Conservation (phyloP, 2,888 invertebrate species). For the Celastrina argiolus region DNA sequence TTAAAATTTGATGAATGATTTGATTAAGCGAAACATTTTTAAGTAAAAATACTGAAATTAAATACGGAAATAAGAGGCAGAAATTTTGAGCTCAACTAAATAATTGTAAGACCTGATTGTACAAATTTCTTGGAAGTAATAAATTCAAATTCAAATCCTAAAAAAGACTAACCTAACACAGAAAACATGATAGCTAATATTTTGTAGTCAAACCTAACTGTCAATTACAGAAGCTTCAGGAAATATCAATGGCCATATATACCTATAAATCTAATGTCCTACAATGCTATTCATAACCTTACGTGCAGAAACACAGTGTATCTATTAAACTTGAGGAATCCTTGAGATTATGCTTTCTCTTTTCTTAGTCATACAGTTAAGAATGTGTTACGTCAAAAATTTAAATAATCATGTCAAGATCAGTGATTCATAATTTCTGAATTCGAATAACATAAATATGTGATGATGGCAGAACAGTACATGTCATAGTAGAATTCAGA, state of each 20-base stretch:
- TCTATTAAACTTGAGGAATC: conserved; percentile 18
- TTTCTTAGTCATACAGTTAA: conserved; percentile 29
- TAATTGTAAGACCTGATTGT: too few relatives aligned
- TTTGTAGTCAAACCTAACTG: too few relatives aligned
- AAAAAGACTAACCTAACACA: too few relatives aligned
- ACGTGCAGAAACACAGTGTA: conserved; percentile 1
- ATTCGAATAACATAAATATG: conserved; percentile 23
- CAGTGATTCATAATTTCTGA: conserved; percentile 33
- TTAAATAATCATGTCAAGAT: conserved; percentile 39
- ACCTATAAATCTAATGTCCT: conserved; percentile 1
- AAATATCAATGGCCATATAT: background rate
- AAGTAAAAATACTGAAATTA: too few relatives aligned
- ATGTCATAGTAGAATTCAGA: background rate
- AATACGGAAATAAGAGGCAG: too few relatives aligned
- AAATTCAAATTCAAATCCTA: too few relatives aligned
- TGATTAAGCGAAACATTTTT: too few relatives aligned
- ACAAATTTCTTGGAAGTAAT: too few relatives aligned
- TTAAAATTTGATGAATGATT: too few relatives aligned
- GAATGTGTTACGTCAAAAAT: conserved; percentile 17
- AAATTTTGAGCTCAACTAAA: too few relatives aligned
- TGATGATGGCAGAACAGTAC: background rate
- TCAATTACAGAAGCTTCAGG: background rate
- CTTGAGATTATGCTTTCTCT: conserved; percentile 30
- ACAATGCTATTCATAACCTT: conserved; percentile 1
- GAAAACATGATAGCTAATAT: too few relatives aligned